phyloP scores from a whole-genome alignment of 1,140 invertebrate genomes.

The Thalassaphorura encarpata region DNA sequence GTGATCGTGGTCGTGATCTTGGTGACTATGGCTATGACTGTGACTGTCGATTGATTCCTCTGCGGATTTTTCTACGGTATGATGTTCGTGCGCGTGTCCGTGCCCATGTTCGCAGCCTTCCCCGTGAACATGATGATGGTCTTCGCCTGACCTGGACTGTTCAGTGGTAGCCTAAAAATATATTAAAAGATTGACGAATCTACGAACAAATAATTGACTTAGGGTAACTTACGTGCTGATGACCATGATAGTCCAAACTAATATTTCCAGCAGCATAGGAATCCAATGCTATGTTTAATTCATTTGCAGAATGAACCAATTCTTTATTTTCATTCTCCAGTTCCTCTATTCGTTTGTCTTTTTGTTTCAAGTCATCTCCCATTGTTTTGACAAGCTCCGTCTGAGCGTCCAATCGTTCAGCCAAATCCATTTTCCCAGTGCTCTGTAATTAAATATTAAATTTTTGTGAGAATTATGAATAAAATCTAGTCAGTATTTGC shows the following conservation, averaged over 20 bases:
- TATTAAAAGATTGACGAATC: too few species aligned
- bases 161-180: too few species aligned
- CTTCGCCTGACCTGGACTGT: not conserved
- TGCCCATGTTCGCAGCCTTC: constrained; percentile 2
- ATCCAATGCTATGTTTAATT: too few species aligned
- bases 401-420: constrained; percentile 18
- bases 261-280: too few species aligned
- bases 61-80: not conserved
- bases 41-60: not conserved
- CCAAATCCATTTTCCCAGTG: constrained; percentile 26
- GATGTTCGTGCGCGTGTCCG: constrained; percentile 1
- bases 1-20: constrained; percentile 9
- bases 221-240: too few species aligned
- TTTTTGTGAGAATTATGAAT: too few species aligned
- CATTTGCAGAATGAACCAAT: too few species aligned
- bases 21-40: constrained; percentile 5
- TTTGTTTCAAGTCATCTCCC: not conserved
- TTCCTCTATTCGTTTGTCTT: not conserved
- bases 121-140: constrained; percentile 11
- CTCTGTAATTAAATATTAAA: constrained; percentile 15
- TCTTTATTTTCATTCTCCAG: not conserved
- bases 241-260: too few species aligned
- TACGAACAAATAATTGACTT: too few species aligned
- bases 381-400: constrained; percentile 9
- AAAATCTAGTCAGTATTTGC: not conserved